Evolutionary conservation across 2,888 invertebrate genomes (phyloP).

Genomic region (Camponotus fellah): DNA sequence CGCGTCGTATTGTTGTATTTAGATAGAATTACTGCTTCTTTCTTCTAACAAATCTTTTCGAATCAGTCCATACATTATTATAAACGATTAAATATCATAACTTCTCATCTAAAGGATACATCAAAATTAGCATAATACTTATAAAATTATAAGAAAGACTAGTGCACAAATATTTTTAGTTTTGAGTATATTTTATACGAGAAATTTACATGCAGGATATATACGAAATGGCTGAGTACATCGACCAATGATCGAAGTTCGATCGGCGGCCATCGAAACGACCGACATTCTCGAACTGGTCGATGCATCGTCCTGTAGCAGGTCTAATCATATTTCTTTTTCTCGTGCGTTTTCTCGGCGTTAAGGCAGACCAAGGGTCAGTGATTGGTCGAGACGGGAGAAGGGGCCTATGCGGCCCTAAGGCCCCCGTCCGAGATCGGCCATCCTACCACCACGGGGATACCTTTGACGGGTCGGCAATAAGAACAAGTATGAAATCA

Average conservation of each 20-base stretch:
- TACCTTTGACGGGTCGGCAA: slow-evolving; percentile 84
- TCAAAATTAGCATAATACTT: not conserved
- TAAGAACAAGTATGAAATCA: slow-evolving; percentile 85
- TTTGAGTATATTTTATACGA: not conserved
- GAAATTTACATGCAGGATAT: not conserved
- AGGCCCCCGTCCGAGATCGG: slow-evolving; percentile 83
- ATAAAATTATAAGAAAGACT: not conserved
- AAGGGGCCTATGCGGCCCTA: slow-evolving; percentile 81
- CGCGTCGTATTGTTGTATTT: not conserved
- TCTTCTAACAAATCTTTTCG: not conserved
- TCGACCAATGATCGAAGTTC: slow-evolving; percentile 71
- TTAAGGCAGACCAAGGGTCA: slow-evolving; percentile 77
- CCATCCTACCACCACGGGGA: slow-evolving; percentile 84
- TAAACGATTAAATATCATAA: not conserved
- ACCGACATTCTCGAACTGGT: slow-evolving; percentile 73
- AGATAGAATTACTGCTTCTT: not conserved
- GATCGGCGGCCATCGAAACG: slow-evolving; percentile 82
- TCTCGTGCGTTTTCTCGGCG: slow-evolving; percentile 74
- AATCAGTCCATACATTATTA: not conserved
- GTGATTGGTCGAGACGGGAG: slow-evolving; percentile 84
- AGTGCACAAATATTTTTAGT: not conserved
- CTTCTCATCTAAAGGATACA: not conserved
- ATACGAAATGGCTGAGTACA: slow-evolving; percentile 19
- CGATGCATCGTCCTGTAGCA: slow-evolving; percentile 78
- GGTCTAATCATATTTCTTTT: slow-evolving; percentile 78